phyloP scores from a whole-genome alignment of 2,888 invertebrate genomes.

The Timema cristinae region DNA sequence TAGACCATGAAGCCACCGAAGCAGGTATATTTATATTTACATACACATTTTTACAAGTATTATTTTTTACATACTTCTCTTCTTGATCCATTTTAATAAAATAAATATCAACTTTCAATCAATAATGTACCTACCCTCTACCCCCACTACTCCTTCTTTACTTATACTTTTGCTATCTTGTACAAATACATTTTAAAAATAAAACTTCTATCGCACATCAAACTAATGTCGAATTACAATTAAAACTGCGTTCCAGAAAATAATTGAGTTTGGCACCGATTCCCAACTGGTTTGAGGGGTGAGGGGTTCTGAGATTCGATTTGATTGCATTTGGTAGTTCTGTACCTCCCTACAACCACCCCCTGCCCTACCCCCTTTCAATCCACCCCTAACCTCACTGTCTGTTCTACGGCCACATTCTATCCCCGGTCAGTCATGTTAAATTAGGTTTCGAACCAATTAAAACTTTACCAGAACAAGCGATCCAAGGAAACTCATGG shows the following conservation, averaged over 20 bases:
- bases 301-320: constrained; percentile 15
- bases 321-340: constrained; percentile 5
- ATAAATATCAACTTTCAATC: no score
- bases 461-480: constrained; percentile 27
- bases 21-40: no score
- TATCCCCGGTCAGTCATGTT: constrained; percentile 31
- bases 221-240: constrained; percentile 26
- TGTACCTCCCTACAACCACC: not conserved
- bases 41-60: no score
- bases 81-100: no score
- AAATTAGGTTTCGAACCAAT: constrained; percentile 31
- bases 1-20: no score
- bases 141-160: no score
- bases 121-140: no score
- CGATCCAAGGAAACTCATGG: constrained; percentile 7
- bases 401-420: not conserved
- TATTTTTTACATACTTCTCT: no score
- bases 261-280: constrained; percentile 28
- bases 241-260: constrained; percentile 29
- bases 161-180: no score
- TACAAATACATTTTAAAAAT: no score
- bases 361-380: no score
- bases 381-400: not conserved
- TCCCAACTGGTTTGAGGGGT: constrained; percentile 17
- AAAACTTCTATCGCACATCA: no score